A percentile compares a stretch with the other conserved stretches of the same genome.
These are phyloP conservation scores for Chaetura pelagica DNA, from an alignment of 2,113 vertebrate species.

Conservation along the genomic window DNA sequence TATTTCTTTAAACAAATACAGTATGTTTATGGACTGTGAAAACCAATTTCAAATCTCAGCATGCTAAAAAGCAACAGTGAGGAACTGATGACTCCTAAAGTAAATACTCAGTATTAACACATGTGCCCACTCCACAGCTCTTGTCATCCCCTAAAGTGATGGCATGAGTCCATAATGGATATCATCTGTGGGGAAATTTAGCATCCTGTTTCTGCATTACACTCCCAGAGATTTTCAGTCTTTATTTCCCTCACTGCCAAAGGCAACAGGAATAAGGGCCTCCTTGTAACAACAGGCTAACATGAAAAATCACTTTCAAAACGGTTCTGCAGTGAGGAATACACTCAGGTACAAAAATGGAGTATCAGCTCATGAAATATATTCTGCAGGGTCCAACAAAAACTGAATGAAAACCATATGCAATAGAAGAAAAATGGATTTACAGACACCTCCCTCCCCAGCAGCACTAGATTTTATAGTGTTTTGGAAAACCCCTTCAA, in stretches of 20 bases:
- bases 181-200: not conserved
- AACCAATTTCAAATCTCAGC: conserved; percentile 41
- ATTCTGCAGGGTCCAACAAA: not conserved
- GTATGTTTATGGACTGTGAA: conserved; percentile 34
- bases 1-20: conserved; percentile 12
- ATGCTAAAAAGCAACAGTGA: not conserved
- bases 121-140: not conserved
- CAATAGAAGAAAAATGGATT: not conserved
- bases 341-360: not conserved
- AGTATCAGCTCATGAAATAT: not conserved
- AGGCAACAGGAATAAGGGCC: not conserved
- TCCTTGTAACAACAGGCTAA: not conserved
- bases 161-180: not conserved
- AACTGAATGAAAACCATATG: conserved; percentile 15
- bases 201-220: not conserved
- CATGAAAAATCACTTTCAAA: conserved; percentile 4
- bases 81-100: conserved; percentile 15
- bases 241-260: not conserved
- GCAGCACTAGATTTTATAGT: not conserved
- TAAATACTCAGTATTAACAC: not conserved
- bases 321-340: not conserved
- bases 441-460: not conserved
- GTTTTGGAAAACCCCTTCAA: not conserved
- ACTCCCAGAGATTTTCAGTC: not conserved
- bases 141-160: not conserved